Percentiles rank a stretch among this genome's conserved stretches.
Evolutionary conservation across 2,113 vertebrate genomes (phyloP).

Genomic region (Axis porcinus): DNA sequence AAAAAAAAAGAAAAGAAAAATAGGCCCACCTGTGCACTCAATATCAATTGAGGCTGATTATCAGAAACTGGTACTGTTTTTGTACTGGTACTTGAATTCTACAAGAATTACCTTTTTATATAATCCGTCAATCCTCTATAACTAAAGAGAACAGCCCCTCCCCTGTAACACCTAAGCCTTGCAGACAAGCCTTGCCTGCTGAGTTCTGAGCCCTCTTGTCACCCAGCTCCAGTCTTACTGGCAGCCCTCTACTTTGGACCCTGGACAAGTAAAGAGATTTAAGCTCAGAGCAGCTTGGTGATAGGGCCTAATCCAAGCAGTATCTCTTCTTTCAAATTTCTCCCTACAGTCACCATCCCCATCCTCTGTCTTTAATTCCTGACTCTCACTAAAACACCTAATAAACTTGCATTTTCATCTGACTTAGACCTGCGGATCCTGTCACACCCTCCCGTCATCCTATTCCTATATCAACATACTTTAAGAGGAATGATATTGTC

Average conservation of each 20-base stretch:
- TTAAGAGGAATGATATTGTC: neutral
- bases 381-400: neutral
- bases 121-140: neutral
- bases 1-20: slow-evolving; percentile 34
- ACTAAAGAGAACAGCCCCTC: neutral
- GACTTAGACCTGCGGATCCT: neutral
- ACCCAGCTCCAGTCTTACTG: neutral
- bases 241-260: neutral
- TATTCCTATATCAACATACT: neutral
- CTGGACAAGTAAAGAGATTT: neutral
- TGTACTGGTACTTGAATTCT: slow-evolving; percentile 57
- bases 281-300: neutral
- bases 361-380: neutral
- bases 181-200: neutral
- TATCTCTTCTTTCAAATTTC: neutral
- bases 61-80: slow-evolving; percentile 53
- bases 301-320: no score
- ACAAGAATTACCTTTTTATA: slow-evolving; percentile 46
- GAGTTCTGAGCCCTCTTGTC: neutral
- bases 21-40: slow-evolving; percentile 59
- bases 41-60: slow-evolving; percentile 57
- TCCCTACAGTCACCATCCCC: neutral
- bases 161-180: neutral
- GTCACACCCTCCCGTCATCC: no score
- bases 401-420: neutral